These are phyloP conservation scores for Micronycteris hirsuta DNA, from an alignment of 2,113 vertebrate species.

Conservation along the genomic window DNA sequence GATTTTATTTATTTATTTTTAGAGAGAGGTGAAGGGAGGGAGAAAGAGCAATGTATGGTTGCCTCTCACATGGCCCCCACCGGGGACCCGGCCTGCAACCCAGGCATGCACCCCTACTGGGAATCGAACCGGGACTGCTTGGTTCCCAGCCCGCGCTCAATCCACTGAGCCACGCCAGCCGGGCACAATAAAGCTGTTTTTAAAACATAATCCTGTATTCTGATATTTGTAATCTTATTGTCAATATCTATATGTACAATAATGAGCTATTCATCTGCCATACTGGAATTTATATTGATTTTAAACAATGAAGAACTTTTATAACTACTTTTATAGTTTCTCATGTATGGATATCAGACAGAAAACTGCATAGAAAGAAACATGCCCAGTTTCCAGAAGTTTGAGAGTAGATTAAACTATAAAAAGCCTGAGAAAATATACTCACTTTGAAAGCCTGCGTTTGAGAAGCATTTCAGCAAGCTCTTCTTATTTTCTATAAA, in stretches of 20 bases:
- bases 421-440: constrained; percentile 57
- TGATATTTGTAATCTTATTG: neutral
- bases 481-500: constrained; percentile 58
- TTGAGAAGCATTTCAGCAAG: constrained; percentile 54
- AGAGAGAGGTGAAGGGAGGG: too few species aligned
- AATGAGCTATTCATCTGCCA: neutral
- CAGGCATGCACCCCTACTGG: too few species aligned
- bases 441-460: constrained; percentile 53
- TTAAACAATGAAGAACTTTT: constrained; percentile 14
- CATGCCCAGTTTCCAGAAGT: neutral
- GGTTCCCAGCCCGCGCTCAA: too few species aligned
- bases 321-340: neutral
- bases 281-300: neutral
- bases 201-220: neutral
- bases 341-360: neutral
- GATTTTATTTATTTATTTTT: too few species aligned
- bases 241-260: neutral
- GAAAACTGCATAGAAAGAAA: neutral
- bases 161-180: too few species aligned
- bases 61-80: too few species aligned
- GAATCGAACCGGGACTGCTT: too few species aligned
- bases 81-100: too few species aligned
- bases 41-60: too few species aligned
- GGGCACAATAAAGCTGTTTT: neutral
- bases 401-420: constrained; percentile 46